phyloP scores from a whole-genome alignment of 2,113 vertebrate genomes.

The Zosterops japonicus region DNA sequence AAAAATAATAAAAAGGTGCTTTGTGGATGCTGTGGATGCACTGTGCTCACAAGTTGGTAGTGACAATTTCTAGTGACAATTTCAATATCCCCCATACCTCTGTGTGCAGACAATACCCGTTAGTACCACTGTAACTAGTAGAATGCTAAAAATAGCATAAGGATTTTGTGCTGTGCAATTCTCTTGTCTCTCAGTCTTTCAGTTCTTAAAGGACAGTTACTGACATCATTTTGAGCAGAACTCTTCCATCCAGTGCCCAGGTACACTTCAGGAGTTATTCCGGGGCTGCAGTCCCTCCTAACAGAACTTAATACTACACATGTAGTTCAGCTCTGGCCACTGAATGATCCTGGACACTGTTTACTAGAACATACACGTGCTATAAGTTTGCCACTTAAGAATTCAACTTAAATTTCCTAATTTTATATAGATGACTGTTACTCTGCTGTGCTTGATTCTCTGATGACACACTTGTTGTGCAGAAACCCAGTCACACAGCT shows the following conservation, averaged over 20 bases:
- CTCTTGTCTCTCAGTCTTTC: background rate
- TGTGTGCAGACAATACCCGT: accelerated
- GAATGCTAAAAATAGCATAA: background rate
- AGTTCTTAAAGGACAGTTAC: background rate
- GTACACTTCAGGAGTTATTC: background rate
- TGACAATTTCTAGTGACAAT: background rate
- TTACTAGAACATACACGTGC: background rate
- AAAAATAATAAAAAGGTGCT: background rate
- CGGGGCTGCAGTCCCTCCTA: background rate
- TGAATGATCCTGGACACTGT: background rate
- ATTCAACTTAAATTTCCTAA: background rate
- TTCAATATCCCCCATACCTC: accelerated
- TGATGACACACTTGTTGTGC: background rate
- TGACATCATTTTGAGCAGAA: background rate
- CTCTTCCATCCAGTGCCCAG: background rate
- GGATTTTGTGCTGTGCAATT: background rate
- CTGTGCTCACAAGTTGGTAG: background rate
- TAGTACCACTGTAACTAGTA: background rate
- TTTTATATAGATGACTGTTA: background rate
- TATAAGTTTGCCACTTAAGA: background rate
- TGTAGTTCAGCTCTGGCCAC: background rate
- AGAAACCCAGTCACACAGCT: background rate
- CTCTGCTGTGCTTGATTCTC: background rate
- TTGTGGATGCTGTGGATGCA: background rate
- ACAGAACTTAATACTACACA: background rate